Evolutionary conservation across 2,113 vertebrate species (phyloP).

Genomic region (Mellivora capensis): DNA sequence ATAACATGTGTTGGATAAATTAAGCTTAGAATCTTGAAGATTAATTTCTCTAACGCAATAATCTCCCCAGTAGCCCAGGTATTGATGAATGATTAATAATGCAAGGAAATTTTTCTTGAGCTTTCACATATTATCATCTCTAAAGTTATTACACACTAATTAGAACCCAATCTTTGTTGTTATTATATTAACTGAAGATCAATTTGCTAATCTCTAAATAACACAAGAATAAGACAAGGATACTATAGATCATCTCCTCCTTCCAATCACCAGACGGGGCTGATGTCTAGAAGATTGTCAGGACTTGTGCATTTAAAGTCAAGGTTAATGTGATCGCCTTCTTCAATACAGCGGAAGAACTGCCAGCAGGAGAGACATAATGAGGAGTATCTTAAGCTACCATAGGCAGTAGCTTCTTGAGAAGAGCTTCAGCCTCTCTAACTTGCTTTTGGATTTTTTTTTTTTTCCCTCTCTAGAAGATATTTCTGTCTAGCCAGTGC

Average conservation of each 20-base stretch:
- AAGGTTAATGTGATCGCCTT: neutral
- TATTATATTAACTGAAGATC: constrained; percentile 58
- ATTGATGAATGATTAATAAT: constrained; percentile 40
- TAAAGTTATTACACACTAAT: constrained; percentile 44
- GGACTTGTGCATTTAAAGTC: neutral
- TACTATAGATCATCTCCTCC: neutral
- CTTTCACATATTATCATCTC: neutral
- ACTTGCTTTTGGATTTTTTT: neutral
- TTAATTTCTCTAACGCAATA: constrained; percentile 27
- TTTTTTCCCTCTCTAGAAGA: neutral
- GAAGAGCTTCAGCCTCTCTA: neutral
- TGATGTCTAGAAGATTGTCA: neutral
- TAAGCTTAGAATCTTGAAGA: neutral
- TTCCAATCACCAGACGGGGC: neutral
- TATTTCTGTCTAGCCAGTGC: neutral
- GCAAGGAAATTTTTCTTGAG: constrained; percentile 5
- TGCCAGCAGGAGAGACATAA: neutral
- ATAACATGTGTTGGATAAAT: neutral
- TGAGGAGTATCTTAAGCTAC: neutral
- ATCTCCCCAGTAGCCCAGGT: constrained; percentile 4
- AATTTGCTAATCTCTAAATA: constrained; percentile 47
- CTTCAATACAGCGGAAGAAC: neutral
- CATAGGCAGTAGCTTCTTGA: neutral
- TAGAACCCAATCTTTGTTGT: constrained; percentile 1
- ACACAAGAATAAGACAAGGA: neutral